Conservation (phyloP, 2,797 vertebrate species). For the Crypturellus tataupa region DNA sequence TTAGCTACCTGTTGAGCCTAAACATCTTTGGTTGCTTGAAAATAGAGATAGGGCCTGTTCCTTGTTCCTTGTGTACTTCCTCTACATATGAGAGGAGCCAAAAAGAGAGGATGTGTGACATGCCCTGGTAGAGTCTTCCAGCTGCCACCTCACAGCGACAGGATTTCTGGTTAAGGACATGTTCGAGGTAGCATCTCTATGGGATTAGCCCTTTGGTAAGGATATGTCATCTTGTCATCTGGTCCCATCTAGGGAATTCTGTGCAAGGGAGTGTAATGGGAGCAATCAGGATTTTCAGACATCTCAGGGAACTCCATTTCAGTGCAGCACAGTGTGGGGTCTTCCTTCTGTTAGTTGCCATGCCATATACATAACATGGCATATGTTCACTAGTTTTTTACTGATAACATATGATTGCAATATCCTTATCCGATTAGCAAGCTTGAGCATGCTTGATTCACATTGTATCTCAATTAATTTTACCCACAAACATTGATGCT, state of each 20-base stretch:
- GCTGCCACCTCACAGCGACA: neutral
- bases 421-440: conserved; percentile 54
- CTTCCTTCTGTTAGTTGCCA: neutral
- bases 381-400: neutral
- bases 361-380: neutral
- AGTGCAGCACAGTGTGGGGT: neutral
- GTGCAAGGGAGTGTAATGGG: neutral
- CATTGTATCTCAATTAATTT: conserved; percentile 61
- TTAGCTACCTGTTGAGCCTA: neutral
- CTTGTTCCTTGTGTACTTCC: neutral
- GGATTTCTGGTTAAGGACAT: neutral
- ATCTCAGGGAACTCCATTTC: neutral
- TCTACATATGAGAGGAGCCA: neutral
- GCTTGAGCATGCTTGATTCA: conserved; percentile 41
- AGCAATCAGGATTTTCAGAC: neutral
- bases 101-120: neutral
- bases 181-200: neutral
- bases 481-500: conserved; percentile 27
- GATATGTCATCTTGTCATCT: neutral
- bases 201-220: neutral
- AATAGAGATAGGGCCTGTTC: neutral
- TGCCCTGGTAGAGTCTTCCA: rapidly evolving
- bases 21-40: neutral
- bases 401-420: conserved; percentile 43
- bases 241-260: neutral